phyloP scores from a whole-genome alignment of 2,888 invertebrate species.

The Epirrhoe alternata region DNA sequence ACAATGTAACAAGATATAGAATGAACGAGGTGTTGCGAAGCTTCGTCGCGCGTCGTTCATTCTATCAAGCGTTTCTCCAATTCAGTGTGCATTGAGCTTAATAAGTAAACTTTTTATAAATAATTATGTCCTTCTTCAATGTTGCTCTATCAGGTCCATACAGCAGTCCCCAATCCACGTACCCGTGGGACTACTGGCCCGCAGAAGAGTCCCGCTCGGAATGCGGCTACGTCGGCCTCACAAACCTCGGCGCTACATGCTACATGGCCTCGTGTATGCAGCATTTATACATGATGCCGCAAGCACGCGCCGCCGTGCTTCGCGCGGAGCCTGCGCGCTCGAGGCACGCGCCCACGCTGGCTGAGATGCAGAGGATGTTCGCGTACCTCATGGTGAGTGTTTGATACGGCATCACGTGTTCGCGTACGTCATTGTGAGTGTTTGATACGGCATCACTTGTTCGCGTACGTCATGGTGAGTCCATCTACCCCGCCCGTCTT shows the following conservation, averaged over 20 bases:
- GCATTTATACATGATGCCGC: conserved; percentile 98
- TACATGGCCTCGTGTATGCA: conserved; percentile 99
- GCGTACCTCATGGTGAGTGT: conserved; percentile 91
- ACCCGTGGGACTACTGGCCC: conserved; percentile 99
- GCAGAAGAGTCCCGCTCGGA: conserved; percentile 97
- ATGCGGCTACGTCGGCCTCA: conserved; percentile 97
- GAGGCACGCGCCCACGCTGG: conserved; percentile 92
- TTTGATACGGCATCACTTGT: too few species aligned
- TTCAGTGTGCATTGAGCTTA: too few species aligned
- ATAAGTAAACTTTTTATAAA: too few species aligned
- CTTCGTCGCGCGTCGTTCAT: too few species aligned
- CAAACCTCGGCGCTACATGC: conserved; percentile 97
- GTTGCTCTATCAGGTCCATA: conserved; percentile 14
- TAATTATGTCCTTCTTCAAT: too few species aligned
- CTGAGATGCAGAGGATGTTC: conserved; percentile 97
- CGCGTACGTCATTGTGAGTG: not conserved
- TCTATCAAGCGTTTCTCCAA: too few species aligned
- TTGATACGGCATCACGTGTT: not conserved
- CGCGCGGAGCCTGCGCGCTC: conserved; percentile 90
- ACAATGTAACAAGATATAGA: too few species aligned
- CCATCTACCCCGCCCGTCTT: too few species aligned
- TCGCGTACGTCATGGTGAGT: too few species aligned
- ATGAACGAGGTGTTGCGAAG: too few species aligned
- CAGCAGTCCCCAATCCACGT: conserved; percentile 88
- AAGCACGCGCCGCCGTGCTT: conserved; percentile 93